Base-by-base conservation (phyloP, 2,113 vertebrate genomes). In the Muscicapa adusta region DNA sequence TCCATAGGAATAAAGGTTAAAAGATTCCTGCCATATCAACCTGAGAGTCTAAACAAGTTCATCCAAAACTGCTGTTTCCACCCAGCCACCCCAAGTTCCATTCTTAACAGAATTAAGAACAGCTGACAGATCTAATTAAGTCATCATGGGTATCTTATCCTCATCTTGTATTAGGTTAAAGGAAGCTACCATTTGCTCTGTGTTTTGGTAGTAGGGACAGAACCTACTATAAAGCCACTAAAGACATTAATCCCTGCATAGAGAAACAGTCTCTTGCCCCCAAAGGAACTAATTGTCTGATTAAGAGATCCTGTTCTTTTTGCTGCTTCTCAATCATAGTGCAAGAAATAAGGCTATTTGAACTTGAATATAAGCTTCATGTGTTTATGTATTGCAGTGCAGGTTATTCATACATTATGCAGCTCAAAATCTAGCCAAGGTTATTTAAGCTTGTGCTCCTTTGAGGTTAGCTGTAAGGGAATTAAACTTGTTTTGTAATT, bases 381-480 rank as follows among this genome's bases (percentile, higher is more conserved):
- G 36, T 85, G 88, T 83, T 95, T 76, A 78, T 82, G 58, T 48
- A 53, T 57, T 82, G 62, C 85, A 54, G 23, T 73, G 78, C 70
- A 91, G 51, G 70, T 68, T 79, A 81, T 93, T 93, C 75, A 75
- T 71, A 80, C 38, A 50, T 73, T 31, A 70, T 38, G 43, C 75
- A 86, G 82, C 67, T 90, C 82, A 83, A 90, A 88, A 80, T 47
- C 54, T 28, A 90, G 85, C 56, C 85, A 86, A 71, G 71, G 83
- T 92, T 96, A 85, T 88, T 86, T 76, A 83, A 93, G 72, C 63
- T 86, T 9, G 5, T n/a, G 63, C 10, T 92, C 60, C 79, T 92
- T 20, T 74, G 85, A 90, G 86, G 51, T 92, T 76, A 84, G 50
- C 63, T 92, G 42, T 50, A 62, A 76, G 60, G 45, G 56, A 93